Evolutionary conservation across 2,113 vertebrate species (phyloP), one percentile per base, ranked within the genome.

Genomic region (Heteronetta atricapilla): DNA sequence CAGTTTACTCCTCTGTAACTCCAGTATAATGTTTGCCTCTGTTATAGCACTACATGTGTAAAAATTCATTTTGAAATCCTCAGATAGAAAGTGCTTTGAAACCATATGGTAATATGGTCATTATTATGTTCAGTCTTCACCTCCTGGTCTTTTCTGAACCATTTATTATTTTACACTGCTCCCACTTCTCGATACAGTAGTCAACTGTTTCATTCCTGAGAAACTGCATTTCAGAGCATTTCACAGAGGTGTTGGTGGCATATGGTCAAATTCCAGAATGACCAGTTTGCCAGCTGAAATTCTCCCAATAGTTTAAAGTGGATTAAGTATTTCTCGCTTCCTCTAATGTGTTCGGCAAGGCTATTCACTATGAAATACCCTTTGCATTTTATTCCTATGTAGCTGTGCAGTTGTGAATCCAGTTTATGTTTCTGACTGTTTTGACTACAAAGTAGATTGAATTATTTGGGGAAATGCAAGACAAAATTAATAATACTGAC

Each of bases 401-500:
- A 88, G 63, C 78, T 67, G 34, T 58, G 69, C 34, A 72, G 73
- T 86, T 93, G 76, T 84, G 92, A 92, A 90, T 48, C 40, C 29
- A 95, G 88, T 96, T 93, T 91, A 91, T 94, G 76, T 88, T 96
- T 96, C 95, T 92, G 76, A 86, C 34, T 96, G 94, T 88, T 96
- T 96, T 95, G 95, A 93, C 94, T 96, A 90, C 92, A 92, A 89
- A 97, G 93, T 73, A 53, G 53, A 69, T 93, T 93, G 88, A 95
- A 75, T 96, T 93, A 95, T 92, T 95, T 70, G 34, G 90, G 93
- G 78, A 94, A 94, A 96, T 80, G 77, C 86, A 94, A 94, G 88
- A 91, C 75, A 76, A 94, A 92, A 96, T 96, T 95, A 97, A 96
- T 96, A 94, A 96, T 82, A 72, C 84, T 96, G 95, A 95, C 95